A percentile compares a stretch with the other conserved stretches of the same genome.
phyloP scores from a whole-genome alignment of 1,140 invertebrate genomes.

The Dreissena rostriformis region DNA sequence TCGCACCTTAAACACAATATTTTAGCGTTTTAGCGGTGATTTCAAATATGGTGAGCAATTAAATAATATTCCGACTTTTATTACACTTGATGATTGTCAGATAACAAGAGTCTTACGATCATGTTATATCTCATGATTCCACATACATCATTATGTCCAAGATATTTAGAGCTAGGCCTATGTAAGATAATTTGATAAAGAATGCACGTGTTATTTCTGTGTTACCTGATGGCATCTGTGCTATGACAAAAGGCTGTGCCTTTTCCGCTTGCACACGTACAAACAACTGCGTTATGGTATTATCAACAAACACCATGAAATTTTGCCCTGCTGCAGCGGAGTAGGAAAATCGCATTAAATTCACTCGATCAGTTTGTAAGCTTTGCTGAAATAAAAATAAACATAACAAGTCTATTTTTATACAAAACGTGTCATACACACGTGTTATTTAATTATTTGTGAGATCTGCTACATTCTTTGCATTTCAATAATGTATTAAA shows the following conservation, averaged over 20 bases:
- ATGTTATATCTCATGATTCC: too few relatives aligned
- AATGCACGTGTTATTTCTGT: not conserved
- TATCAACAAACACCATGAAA: constrained; percentile 19
- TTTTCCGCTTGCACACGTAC: constrained; percentile 31
- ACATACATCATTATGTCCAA: too few relatives aligned
- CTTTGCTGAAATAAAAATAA: constrained; percentile 27
- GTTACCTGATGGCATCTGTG: constrained; percentile 22
- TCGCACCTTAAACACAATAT: not conserved
- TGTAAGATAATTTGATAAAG: not conserved
- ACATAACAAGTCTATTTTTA: not conserved
- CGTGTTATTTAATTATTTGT: too few relatives aligned
- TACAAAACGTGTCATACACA: not conserved
- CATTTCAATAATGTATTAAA: too few relatives aligned
- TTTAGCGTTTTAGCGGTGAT: too few relatives aligned
- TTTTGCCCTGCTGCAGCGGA: constrained; percentile 3
- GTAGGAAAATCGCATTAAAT: constrained; percentile 34
- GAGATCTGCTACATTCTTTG: too few relatives aligned
- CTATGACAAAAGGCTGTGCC: constrained; percentile 19
- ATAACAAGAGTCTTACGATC: too few relatives aligned
- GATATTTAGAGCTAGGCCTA: too few relatives aligned
- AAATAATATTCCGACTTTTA: too few relatives aligned
- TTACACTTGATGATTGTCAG: too few relatives aligned
- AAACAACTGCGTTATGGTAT: constrained; percentile 39
- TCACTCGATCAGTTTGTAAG: constrained; percentile 24
- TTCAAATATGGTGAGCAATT: too few relatives aligned